These are phyloP conservation scores for Sarcophaga subvicina DNA, from an alignment of 2,888 invertebrate species.

Conservation along the genomic window DNA sequence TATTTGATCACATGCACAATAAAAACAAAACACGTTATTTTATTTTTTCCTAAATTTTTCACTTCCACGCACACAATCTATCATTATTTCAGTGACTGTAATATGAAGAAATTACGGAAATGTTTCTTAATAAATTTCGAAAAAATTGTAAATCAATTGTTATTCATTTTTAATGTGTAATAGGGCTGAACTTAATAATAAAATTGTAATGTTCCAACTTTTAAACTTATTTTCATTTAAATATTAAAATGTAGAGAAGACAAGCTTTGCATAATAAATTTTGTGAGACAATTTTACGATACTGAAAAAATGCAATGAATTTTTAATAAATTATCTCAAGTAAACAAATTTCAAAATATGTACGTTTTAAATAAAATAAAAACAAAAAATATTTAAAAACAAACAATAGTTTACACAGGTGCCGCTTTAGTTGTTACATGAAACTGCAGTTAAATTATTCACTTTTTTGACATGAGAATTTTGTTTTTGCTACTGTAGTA, in stretches of 20 bases:
- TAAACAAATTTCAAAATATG: slow-evolving; percentile 15
- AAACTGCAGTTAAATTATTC: slow-evolving; percentile 24
- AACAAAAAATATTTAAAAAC: not conserved
- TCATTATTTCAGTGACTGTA: too few relatives aligned
- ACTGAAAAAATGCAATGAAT: slow-evolving; percentile 38
- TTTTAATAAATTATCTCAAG: slow-evolving; percentile 12
- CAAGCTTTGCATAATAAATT: slow-evolving; percentile 11
- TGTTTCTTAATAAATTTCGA: too few relatives aligned
- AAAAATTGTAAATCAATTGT: too few relatives aligned
- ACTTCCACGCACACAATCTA: too few relatives aligned
- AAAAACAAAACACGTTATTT: too few relatives aligned
- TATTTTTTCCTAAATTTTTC: too few relatives aligned
- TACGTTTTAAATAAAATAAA: slow-evolving; percentile 16
- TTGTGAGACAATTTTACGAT: slow-evolving; percentile 20
- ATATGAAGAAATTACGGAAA: too few relatives aligned
- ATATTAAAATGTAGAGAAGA: not conserved
- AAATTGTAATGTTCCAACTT: slow-evolving; percentile 16
- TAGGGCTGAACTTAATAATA: slow-evolving; percentile 12
- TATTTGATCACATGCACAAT: too few relatives aligned
- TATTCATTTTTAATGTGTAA: too few relatives aligned
- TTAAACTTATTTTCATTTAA: not conserved
- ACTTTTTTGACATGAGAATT: slow-evolving; percentile 6
- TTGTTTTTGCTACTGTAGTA: slow-evolving; percentile 11
- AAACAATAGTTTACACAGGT: slow-evolving; percentile 33
- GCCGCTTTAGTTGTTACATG: slow-evolving; percentile 27